A percentile compares a stretch with the other conserved stretches of the same genome.
These are phyloP conservation scores for Pyxicephalus adspersus DNA, from an alignment of 2,113 vertebrate species.

Conservation along the genomic window DNA sequence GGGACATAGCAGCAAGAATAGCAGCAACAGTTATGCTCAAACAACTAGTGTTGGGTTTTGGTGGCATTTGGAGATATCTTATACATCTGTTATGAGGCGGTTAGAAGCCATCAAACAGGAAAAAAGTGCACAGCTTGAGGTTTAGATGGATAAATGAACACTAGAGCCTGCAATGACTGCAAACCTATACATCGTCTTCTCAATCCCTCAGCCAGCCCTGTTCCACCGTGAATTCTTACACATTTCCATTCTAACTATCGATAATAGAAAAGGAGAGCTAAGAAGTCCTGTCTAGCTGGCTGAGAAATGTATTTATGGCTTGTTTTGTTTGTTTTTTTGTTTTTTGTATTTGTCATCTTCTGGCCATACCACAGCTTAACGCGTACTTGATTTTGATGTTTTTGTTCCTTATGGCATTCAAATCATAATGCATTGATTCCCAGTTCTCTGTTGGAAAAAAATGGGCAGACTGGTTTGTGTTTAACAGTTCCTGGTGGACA, in stretches of 20 bases:
- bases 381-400: slow-evolving; percentile 70
- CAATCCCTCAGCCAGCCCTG: background rate
- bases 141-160: slow-evolving; percentile 27
- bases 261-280: slow-evolving; percentile 56
- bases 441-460: slow-evolving; percentile 69
- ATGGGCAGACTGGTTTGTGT: slow-evolving; percentile 79
- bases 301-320: slow-evolving; percentile 67
- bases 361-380: slow-evolving; percentile 69
- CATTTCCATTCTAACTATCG: slow-evolving; percentile 59
- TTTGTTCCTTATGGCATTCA: slow-evolving; percentile 64
- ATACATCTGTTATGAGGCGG: slow-evolving; percentile 35
- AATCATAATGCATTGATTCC: slow-evolving; percentile 68
- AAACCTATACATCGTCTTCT: slow-evolving; percentile 28
- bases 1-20: slow-evolving; percentile 85
- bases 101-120: slow-evolving; percentile 10
- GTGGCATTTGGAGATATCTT: slow-evolving; percentile 29
- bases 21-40: slow-evolving; percentile 84
- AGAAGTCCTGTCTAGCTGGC: slow-evolving; percentile 16
- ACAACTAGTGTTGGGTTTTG: slow-evolving; percentile 66
- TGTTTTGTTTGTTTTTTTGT: slow-evolving; percentile 67
- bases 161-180: slow-evolving; percentile 37
- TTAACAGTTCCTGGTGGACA: slow-evolving; percentile 80
- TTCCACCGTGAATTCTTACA: background rate
- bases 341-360: slow-evolving; percentile 68
- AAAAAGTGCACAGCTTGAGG: slow-evolving; percentile 21